Evolutionary conservation across 2,888 invertebrate species (phyloP).

Genomic region (Mimachlamys varia): DNA sequence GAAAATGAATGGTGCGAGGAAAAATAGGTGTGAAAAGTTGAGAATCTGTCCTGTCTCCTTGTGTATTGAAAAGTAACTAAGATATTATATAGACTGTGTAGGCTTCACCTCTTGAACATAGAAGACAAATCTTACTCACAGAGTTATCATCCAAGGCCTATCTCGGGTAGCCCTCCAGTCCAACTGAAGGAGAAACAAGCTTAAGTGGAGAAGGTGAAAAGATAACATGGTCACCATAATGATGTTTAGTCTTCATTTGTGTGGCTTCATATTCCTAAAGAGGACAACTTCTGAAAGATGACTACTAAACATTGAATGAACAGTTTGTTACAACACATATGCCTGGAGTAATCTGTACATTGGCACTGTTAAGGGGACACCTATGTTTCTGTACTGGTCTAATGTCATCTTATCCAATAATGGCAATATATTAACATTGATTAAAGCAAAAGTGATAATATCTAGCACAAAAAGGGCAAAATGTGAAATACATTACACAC

Average conservation of each 20-base stretch:
- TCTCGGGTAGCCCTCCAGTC: neutral
- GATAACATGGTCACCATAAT: neutral
- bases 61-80: slow-evolving; percentile 1
- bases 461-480: neutral
- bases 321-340: neutral
- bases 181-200: neutral
- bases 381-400: too few relatives aligned
- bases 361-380: neutral
- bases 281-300: neutral
- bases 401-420: too few relatives aligned
- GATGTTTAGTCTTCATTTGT: neutral
- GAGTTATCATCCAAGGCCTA: neutral
- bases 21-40: slow-evolving; percentile 69
- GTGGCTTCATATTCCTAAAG: neutral
- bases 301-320: neutral
- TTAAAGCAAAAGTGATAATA: neutral
- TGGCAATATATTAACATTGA: too few relatives aligned
- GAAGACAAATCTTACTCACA: neutral
- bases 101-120: slow-evolving; percentile 24
- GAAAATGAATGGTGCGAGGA: slow-evolving; percentile 83
- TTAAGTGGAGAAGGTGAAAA: neutral
- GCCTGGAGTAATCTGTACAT: neutral
- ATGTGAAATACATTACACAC: neutral
- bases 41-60: neutral
- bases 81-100: neutral